Evolutionary conservation across 1,140 invertebrate species (phyloP), one percentile per base, ranked within the genome.

Genomic region (Apis cerana): DNA sequence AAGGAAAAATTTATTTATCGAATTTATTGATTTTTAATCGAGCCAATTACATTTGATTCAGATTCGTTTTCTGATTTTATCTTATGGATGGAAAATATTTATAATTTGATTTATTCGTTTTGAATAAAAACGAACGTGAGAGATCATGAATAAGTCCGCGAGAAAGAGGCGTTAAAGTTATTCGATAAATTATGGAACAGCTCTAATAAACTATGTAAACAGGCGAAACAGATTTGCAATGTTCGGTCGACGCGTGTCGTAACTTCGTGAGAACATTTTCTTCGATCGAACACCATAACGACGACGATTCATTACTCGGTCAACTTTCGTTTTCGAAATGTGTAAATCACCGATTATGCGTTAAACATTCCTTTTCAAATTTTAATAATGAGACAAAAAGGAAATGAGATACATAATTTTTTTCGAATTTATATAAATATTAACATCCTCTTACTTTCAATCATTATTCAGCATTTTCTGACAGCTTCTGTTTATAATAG

Each of bases 301-400:
- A 43, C 21, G 4, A 43, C 33, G 33, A 43, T 27, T 77, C 54
- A 23, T 56, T 84, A 48, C 82, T 82, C 82, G 65, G 10, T 88
- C 89, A 61, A 85, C 89, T 90, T 90, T 91, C 88, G 83, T 88
- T 90, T 87, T 86, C 88, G 86, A 91, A 91, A 85, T 7, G 85
- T 83, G 87, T 89, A 88, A 33, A 88, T 87, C 89, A 71, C n/a
- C 21, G 78, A 83, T 86, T 80, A 69, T 54, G 11, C 54, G 56
- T 84, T 80, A 78, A 56, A 48, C 13, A n/a, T 72, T 48, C 19
- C 15, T 8, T 11, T 77, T 23, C 7, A 43, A 33, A 43, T 43
- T 78, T 76, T 75, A 80, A 77, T 15, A n/a, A 13, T 62, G 10
- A 15, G 54, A 27, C 12, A 19, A 17, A 23, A 27, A 27, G 54